Percentiles rank a stretch among this genome's conserved stretches.
Conservation (phyloP, 1,140 invertebrate species). For the Cydia strobilella region DNA sequence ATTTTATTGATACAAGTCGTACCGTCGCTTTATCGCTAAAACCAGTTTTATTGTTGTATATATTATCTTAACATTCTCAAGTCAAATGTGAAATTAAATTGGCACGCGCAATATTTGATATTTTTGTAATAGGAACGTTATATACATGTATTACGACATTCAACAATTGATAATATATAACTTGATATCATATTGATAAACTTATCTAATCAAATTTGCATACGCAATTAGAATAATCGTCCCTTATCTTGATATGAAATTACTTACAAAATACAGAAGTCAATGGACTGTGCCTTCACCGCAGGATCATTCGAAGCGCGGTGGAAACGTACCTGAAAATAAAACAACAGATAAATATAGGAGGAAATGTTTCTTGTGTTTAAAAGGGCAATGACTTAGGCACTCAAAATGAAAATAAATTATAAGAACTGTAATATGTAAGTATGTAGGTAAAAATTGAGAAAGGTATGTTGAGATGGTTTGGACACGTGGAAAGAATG, state of each 20-base stretch:
- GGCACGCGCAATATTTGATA: too few relatives aligned
- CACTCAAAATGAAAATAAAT: too few relatives aligned
- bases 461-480: too few relatives aligned
- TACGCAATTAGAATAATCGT: neutral
- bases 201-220: constrained; percentile 26
- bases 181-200: constrained; percentile 9
- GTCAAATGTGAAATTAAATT: too few relatives aligned
- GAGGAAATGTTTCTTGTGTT: too few relatives aligned
- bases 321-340: constrained; percentile 13
- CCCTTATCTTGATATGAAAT: neutral
- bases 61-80: too few relatives aligned
- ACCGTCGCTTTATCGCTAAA: too few relatives aligned
- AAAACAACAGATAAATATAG: neutral
- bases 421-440: too few relatives aligned
- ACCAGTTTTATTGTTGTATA: too few relatives aligned
- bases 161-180: neutral
- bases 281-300: neutral
- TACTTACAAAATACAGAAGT: constrained; percentile 11
- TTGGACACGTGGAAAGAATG: too few relatives aligned
- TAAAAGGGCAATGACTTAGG: too few relatives aligned
- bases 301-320: neutral
- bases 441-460: too few relatives aligned
- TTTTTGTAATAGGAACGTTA: neutral
- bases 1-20: neutral
- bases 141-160: neutral